phyloP scores from a whole-genome alignment of 2,888 invertebrate genomes.

The Diaprepes abbreviatus region DNA sequence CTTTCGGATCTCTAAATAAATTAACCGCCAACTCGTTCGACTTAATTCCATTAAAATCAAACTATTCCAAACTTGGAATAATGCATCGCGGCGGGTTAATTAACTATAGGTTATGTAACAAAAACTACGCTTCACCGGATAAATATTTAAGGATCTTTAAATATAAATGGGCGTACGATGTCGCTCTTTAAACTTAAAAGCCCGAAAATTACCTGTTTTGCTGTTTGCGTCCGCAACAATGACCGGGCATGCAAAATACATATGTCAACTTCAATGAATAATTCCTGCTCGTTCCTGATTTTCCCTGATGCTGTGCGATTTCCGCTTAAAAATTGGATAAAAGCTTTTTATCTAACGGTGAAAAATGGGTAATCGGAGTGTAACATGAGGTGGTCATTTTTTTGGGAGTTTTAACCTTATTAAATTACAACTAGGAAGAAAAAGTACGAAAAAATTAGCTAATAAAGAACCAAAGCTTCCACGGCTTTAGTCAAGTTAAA shows the following conservation, averaged over 20 bases:
- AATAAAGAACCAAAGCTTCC: too few relatives aligned
- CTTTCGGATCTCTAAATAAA: conserved; percentile 3
- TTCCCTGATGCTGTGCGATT: conserved; percentile 9
- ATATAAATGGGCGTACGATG: conserved; percentile 15
- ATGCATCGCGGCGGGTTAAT: conserved; percentile 1
- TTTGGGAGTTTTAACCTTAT: too few relatives aligned
- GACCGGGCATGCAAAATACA: conserved; percentile 28
- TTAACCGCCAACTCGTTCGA: background rate
- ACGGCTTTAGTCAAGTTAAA: too few relatives aligned
- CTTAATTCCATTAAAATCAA: conserved; percentile 2
- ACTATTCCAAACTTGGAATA: conserved; percentile 2
- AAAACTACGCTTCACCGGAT: conserved; percentile 15
- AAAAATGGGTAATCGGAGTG: too few relatives aligned
- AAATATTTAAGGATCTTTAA: conserved; percentile 15
- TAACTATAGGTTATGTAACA: conserved; percentile 18
- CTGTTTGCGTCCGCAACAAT: conserved; percentile 15
- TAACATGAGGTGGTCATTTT: too few relatives aligned
- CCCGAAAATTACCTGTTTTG: conserved; percentile 16
- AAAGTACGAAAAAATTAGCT: too few relatives aligned
- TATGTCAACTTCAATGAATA: conserved; percentile 32
- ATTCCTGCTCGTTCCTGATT: conserved; percentile 21
- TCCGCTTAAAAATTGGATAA: conserved; percentile 16
- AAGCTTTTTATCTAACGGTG: background rate
- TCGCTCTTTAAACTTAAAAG: conserved; percentile 20
- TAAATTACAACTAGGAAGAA: too few relatives aligned